These are phyloP conservation scores for Charanyca ferruginea DNA, from an alignment of 2,888 invertebrate genomes.

Conservation along the genomic window DNA sequence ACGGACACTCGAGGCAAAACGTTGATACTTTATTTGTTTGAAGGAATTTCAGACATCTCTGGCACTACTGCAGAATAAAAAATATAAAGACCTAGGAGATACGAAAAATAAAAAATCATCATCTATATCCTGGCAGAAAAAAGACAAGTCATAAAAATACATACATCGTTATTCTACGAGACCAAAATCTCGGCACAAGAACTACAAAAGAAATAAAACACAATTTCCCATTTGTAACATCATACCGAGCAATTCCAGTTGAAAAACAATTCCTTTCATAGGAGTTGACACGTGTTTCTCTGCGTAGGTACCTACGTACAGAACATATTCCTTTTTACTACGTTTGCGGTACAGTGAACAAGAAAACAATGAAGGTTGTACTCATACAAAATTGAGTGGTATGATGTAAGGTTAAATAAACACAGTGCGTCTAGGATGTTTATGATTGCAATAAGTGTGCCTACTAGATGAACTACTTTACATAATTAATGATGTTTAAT, in stretches of 20 bases:
- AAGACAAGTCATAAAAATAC: neutral
- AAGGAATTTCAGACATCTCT: too few relatives aligned
- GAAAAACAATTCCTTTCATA: neutral
- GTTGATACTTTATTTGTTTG: too few relatives aligned
- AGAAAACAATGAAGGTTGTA: conserved; percentile 3
- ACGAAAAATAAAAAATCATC: too few relatives aligned
- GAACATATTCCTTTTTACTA: conserved; percentile 13
- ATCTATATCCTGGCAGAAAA: too few relatives aligned
- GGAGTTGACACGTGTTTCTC: conserved; percentile 14
- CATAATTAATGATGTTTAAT: too few relatives aligned
- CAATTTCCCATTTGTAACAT: neutral
- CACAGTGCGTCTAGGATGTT: neutral
- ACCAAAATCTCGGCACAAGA: neutral
- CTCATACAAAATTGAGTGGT: conserved; percentile 1
- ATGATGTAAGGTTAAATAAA: neutral
- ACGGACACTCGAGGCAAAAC: too few relatives aligned
- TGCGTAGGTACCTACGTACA: neutral
- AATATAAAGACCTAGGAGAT: too few relatives aligned
- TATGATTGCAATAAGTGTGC: neutral
- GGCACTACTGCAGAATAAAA: too few relatives aligned
- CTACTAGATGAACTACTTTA: too few relatives aligned
- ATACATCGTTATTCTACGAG: neutral
- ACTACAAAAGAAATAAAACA: neutral
- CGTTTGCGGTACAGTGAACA: neutral
- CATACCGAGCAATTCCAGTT: neutral